Percentiles rank a stretch among this genome's conserved stretches.
These are phyloP conservation scores for Azorinus chamasolen DNA, from an alignment of 2,888 invertebrate species.

Conservation along the genomic window DNA sequence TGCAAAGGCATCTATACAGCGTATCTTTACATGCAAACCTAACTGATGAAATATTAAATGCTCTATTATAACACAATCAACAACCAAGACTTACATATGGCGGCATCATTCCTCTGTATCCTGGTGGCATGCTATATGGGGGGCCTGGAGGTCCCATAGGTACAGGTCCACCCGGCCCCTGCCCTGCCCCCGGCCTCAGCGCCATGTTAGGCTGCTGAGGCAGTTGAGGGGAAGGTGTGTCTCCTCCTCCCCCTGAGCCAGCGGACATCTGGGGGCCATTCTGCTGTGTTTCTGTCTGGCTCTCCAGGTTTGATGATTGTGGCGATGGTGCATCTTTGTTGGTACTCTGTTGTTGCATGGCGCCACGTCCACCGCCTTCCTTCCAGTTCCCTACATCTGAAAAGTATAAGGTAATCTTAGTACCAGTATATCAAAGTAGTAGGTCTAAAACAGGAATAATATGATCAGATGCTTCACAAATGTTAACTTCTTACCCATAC, in stretches of 20 bases:
- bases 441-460: too few species aligned
- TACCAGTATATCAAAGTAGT: not conserved
- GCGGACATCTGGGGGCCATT: slow-evolving; percentile 85
- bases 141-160: slow-evolving; percentile 76
- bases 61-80: too few species aligned
- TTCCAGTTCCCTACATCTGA: slow-evolving; percentile 95
- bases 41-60: too few species aligned
- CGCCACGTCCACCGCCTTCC: slow-evolving; percentile 91
- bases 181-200: slow-evolving; percentile 75
- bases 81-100: slow-evolving; percentile 77
- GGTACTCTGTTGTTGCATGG: slow-evolving; percentile 81
- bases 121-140: slow-evolving; percentile 82
- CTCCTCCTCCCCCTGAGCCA: slow-evolving; percentile 64
- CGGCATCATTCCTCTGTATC: slow-evolving; percentile 86
- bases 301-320: slow-evolving; percentile 78
- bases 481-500: too few species aligned
- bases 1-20: too few species aligned
- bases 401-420: not conserved
- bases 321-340: slow-evolving; percentile 81
- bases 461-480: too few species aligned
- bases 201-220: slow-evolving; percentile 71
- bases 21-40: too few species aligned
- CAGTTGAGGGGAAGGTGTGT: slow-evolving; percentile 42
- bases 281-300: slow-evolving; percentile 82
- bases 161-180: slow-evolving; percentile 73